phyloP scores from a whole-genome alignment of 2,888 invertebrate species.

The Cheilosia variabilis region DNA sequence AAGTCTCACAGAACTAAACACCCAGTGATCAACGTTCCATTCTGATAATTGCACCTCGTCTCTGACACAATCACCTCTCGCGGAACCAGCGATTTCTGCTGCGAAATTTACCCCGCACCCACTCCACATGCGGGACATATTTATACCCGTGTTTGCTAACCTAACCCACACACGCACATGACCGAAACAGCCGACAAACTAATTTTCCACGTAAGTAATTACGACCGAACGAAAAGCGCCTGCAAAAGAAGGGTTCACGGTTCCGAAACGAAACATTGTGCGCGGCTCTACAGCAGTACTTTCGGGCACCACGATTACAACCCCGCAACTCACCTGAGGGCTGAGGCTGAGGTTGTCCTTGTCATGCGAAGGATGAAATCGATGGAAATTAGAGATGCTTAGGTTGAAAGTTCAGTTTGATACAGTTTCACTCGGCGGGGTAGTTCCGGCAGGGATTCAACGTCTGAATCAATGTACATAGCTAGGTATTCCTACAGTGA shows the following conservation, averaged over 20 bases:
- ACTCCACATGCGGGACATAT: background rate
- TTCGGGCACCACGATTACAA: background rate
- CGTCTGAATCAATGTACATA: slow-evolving; percentile 1
- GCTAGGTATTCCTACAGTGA: background rate
- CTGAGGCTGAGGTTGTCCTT: background rate
- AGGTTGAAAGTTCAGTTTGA: slow-evolving; percentile 50
- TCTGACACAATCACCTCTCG: slow-evolving; percentile 56
- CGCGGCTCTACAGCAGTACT: slow-evolving; percentile 2
- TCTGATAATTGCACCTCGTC: slow-evolving; percentile 56
- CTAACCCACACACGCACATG: background rate
- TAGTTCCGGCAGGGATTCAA: background rate
- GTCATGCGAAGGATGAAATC: slow-evolving; percentile 30
- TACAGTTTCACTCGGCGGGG: slow-evolving; percentile 32
- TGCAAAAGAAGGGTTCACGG: slow-evolving; percentile 49
- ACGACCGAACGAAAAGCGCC: slow-evolving; percentile 45
- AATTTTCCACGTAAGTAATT: slow-evolving; percentile 64
- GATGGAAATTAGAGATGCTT: slow-evolving; percentile 63
- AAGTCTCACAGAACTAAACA: slow-evolving; percentile 38
- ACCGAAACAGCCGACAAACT: slow-evolving; percentile 26
- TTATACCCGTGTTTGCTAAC: background rate
- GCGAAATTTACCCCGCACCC: slow-evolving; percentile 8
- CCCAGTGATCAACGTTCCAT: slow-evolving; percentile 55
- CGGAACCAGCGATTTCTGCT: slow-evolving; percentile 39
- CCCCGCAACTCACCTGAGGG: slow-evolving; percentile 2
- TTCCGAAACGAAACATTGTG: slow-evolving; percentile 34